Conservation (phyloP, 2,113 vertebrate species). For the Coptodon rendalli region DNA sequence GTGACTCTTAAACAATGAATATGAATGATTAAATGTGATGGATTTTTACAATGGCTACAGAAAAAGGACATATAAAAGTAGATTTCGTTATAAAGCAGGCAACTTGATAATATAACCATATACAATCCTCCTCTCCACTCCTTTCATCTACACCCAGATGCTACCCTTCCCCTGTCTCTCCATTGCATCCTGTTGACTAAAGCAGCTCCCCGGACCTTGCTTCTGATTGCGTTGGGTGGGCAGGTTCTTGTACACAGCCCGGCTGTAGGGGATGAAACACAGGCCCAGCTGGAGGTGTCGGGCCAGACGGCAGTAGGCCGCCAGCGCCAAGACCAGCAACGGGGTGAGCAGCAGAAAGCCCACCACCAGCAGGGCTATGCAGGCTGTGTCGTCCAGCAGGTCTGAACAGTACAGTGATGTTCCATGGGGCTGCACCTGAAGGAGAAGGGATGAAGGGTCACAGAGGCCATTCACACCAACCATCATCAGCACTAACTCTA, state of each 20-base stretch:
- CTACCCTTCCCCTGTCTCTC: constrained; percentile 67
- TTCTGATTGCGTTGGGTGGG: constrained; percentile 43
- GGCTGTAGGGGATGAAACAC: constrained; percentile 88
- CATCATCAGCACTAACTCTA: background rate
- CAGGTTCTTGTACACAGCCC: constrained; percentile 81
- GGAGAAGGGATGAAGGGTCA: background rate
- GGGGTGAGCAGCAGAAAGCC: constrained; percentile 83
- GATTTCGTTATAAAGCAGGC: background rate
- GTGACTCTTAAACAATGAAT: background rate
- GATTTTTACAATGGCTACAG: constrained; percentile 32
- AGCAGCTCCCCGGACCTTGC: constrained; percentile 50
- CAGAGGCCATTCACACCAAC: background rate
- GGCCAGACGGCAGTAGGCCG: constrained; percentile 83
- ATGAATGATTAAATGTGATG: constrained; percentile 4
- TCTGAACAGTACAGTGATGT: constrained; percentile 74
- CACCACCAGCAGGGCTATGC: constrained; percentile 81
- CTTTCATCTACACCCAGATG: constrained; percentile 78
- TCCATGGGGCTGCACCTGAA: constrained; percentile 75
- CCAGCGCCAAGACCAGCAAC: constrained; percentile 82
- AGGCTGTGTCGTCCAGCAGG: constrained; percentile 77
- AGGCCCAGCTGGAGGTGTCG: constrained; percentile 81
- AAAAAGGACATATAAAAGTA: background rate
- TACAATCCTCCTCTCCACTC: constrained; percentile 18
- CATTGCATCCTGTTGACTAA: constrained; percentile 38
- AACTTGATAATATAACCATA: background rate